Conservation (phyloP, 1,140 invertebrate genomes). For the Drosophila obscura region DNA sequence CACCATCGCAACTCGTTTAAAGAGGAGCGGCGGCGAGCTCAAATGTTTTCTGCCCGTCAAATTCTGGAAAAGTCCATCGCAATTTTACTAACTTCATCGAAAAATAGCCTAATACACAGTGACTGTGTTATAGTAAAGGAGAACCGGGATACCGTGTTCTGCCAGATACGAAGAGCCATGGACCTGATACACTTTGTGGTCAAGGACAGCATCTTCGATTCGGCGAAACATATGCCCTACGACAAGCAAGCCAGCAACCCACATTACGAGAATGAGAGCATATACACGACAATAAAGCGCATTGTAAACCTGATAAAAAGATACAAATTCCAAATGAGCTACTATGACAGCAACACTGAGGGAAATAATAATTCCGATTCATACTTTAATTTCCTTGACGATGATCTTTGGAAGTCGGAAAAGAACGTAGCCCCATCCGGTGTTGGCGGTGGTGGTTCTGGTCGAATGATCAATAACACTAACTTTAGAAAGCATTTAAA, state of each 20-base stretch:
- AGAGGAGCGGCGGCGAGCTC: conserved; percentile 96
- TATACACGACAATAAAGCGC: conserved; percentile 91
- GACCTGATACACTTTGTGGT: conserved; percentile 99
- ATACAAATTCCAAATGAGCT: conserved; percentile 68
- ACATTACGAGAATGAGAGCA: conserved; percentile 86
- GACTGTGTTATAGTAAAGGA: conserved; percentile 96
- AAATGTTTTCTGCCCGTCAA: conserved; percentile 97
- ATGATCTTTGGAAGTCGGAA: conserved; percentile 68
- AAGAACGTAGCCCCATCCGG: conserved; percentile 55
- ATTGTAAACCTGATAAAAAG: conserved; percentile 94
- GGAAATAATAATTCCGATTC: conserved; percentile 62
- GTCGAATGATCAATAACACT: conserved; percentile 62
- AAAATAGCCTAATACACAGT: conserved; percentile 96
- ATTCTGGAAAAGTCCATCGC: conserved; percentile 98
- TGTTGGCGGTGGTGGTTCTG: conserved; percentile 20
- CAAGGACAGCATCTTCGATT: conserved; percentile 93
- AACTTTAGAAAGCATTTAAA: conserved; percentile 63
- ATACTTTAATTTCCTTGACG: conserved; percentile 63
- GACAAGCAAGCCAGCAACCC: conserved; percentile 64
- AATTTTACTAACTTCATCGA: conserved; percentile 98
- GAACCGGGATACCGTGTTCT: conserved; percentile 98
- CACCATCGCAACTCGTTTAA: conserved; percentile 94
- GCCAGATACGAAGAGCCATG: conserved; percentile 98
- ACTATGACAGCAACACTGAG: conserved; percentile 67
- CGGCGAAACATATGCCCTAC: conserved; percentile 81